Conservation (phyloP, 2,113 vertebrate genomes). For the Caracal caracal region DNA sequence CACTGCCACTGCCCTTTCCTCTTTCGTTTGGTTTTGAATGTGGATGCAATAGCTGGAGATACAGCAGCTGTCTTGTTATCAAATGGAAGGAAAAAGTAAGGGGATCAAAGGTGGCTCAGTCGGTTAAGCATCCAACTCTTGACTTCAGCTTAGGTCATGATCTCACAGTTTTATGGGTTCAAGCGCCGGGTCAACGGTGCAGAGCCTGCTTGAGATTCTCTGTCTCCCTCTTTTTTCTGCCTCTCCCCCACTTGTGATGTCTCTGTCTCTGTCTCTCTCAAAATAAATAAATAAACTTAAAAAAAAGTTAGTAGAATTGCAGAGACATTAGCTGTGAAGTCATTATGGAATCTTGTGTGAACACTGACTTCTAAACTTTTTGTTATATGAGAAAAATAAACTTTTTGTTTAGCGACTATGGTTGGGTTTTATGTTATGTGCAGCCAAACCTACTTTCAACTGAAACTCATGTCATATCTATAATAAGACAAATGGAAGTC, state of each 20-base stretch:
- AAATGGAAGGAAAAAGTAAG: neutral
- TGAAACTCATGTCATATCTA: neutral
- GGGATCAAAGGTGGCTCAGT: too few relatives aligned
- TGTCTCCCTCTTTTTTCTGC: too few relatives aligned
- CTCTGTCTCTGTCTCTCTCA: too few relatives aligned
- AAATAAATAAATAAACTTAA: too few relatives aligned
- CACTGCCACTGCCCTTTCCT: neutral
- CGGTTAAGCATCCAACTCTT: too few relatives aligned
- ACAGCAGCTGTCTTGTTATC: neutral
- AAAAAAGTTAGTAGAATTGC: neutral
- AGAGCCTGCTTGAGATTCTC: too few relatives aligned
- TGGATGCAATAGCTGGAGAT: neutral
- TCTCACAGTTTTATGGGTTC: too few relatives aligned
- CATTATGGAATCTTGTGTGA: neutral
- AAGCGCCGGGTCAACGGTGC: too few relatives aligned
- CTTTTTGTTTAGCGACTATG: neutral
- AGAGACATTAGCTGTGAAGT: conserved; percentile 10
- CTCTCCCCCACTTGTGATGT: too few relatives aligned
- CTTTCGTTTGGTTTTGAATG: conserved; percentile 23
- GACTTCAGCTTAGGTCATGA: too few relatives aligned
- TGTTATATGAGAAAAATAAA: conserved; percentile 5
- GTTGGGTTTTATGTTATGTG: neutral
- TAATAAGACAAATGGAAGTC: neutral
- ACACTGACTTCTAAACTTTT: neutral
- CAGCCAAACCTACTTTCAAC: neutral